Evolutionary conservation across 2,113 vertebrate species (phyloP), one percentile per base, ranked within the genome.

Genomic region (Chlamydotis undulata): DNA sequence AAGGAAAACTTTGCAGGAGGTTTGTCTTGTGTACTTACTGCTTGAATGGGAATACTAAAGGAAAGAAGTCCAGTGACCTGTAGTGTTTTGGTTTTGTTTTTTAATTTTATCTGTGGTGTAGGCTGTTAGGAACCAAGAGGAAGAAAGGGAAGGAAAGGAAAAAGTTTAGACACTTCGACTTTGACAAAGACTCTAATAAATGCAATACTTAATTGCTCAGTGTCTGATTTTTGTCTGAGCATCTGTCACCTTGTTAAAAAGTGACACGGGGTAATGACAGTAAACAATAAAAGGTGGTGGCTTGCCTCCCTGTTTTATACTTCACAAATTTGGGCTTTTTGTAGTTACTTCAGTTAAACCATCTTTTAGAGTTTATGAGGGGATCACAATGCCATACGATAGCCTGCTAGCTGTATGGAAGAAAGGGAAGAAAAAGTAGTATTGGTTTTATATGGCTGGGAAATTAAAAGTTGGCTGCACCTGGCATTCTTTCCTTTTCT

Each of bases 401-500:
- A 90, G 55, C 57, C 31, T 68, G 41, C 76, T 91, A 90, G 65
- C 47, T 92, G 41, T 83, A 65, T 77, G 90, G 74, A 74, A 67
- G 64, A 87, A 71, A 61, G 55, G 56, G 41, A 63, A 84, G 88
- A 86, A 65, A 68, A 47, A 39, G 41, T 82, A 92, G 52, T 35
- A 24, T 2, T 83, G 35, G 19, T 45, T 89, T 63, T 85, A 17
- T 76, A 13, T 65, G 74, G 45, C 33, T 41, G 57, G 50, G 85
- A 92, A 94, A 89, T 88, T 45, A 35, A 69, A 95, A 83, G 19
- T 79, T 83, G 75, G 35, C 43, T 90, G 39, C 13, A 83, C 21
- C 52, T 92, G 63, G n/a, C 43, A 52, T 79, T 50, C 43, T 95
- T 96, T 96, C 74, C n/a, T 85, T 83, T 89, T 68, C 76, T 50